Percentiles rank a stretch among this genome's conserved stretches.
Conservation (phyloP, 2,797 vertebrate genomes). For the Natrix natrix region DNA sequence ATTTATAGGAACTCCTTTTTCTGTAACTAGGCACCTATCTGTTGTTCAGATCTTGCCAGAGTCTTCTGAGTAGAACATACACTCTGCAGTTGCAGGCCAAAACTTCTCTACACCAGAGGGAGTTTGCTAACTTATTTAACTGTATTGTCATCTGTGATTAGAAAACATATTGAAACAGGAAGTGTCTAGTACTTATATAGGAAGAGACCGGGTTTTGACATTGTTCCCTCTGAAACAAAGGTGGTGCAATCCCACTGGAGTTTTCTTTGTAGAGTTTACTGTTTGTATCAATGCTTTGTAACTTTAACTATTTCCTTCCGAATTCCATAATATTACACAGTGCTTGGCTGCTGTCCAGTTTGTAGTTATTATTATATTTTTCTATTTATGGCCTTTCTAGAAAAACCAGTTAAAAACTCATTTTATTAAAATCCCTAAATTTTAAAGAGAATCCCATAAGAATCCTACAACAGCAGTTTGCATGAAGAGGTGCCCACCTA, state of each 20-base stretch:
- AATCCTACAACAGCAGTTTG: background rate
- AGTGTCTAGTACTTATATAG: background rate
- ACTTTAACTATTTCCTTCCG: constrained; percentile 11
- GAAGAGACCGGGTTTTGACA: background rate
- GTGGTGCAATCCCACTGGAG: background rate
- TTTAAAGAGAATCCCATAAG: background rate
- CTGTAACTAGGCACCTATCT: background rate
- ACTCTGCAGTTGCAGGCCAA: background rate
- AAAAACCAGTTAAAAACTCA: background rate
- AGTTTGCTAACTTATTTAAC: background rate
- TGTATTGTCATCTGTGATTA: background rate
- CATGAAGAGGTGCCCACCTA: background rate
- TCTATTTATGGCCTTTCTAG: background rate
- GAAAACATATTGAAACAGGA: background rate
- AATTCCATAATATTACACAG: background rate
- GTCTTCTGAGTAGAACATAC: background rate
- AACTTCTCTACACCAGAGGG: background rate
- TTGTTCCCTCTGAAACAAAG: background rate
- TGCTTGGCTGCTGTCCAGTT: background rate
- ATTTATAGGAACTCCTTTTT: background rate
- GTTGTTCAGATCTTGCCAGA: background rate
- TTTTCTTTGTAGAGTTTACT: background rate
- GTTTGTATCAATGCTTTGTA: background rate
- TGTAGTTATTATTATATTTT: background rate
- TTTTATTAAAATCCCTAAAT: background rate